Percentiles rank a stretch among this genome's conserved stretches.
Conservation (phyloP, 2,797 vertebrate genomes). For the Taeniopygia guttata region DNA sequence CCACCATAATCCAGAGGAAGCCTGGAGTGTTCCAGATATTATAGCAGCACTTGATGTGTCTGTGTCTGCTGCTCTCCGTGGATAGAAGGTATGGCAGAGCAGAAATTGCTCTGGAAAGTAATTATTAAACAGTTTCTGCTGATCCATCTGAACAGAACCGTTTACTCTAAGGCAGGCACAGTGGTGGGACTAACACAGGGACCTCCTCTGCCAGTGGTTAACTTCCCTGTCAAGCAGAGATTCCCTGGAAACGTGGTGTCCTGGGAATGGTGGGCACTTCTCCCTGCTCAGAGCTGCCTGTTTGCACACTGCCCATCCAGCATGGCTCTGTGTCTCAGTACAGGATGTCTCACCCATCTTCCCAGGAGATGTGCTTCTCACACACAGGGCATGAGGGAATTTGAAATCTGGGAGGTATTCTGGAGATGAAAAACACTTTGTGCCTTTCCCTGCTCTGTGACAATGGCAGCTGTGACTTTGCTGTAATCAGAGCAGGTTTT, state of each 20-base stretch:
- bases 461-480: background rate
- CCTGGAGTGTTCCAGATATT: conserved; percentile 28
- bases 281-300: background rate
- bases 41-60: background rate
- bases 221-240: background rate
- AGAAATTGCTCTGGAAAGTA: conserved; percentile 34
- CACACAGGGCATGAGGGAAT: background rate
- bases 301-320: background rate
- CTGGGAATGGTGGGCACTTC: background rate
- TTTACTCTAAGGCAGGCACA: background rate
- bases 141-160: background rate
- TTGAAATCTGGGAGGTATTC: background rate
- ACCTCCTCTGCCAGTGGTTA: background rate
- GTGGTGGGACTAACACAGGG: background rate
- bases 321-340: background rate
- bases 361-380: background rate
- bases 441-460: background rate
- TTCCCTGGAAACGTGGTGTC: background rate
- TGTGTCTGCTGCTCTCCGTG: background rate
- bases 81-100: background rate
- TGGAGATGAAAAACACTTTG: background rate
- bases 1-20: conserved; percentile 5
- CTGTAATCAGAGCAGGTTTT: background rate
- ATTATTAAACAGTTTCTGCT: conserved; percentile 32
- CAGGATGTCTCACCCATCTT: background rate